A percentile compares a stretch with the other conserved stretches of the same genome.
phyloP scores from a whole-genome alignment of 2,888 invertebrate genomes.

The Drosophila subsilvestris region DNA sequence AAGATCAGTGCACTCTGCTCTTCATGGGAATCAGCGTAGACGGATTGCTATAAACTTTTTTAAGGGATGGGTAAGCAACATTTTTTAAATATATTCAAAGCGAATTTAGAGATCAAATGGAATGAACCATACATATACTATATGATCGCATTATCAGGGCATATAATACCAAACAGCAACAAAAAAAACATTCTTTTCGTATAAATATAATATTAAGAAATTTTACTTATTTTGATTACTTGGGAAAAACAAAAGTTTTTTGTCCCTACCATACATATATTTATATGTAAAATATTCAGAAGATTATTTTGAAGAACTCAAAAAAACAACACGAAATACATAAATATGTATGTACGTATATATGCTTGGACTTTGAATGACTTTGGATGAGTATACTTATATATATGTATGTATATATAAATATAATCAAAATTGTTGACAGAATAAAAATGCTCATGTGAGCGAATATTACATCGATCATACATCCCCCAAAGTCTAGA shows the following conservation, averaged over 20 bases:
- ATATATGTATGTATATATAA: neutral
- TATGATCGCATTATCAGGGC: neutral
- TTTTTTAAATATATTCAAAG: neutral
- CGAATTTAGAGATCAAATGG: neutral
- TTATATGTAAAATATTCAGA: conserved; percentile 11
- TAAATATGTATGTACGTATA: neutral
- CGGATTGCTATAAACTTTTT: conserved; percentile 18
- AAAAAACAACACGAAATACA: conserved; percentile 5
- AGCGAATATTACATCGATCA: neutral
- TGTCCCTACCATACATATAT: neutral
- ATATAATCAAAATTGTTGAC: conserved; percentile 8
- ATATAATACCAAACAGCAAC: conserved; percentile 1
- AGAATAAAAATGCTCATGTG: neutral
- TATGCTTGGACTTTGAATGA: conserved; percentile 24
- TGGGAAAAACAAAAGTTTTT: conserved; percentile 12
- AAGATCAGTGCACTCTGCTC: conserved; percentile 35
- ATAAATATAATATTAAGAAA: conserved; percentile 33
- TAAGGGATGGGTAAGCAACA: conserved; percentile 6
- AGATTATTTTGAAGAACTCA: conserved; percentile 20
- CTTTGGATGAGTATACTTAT: conserved; percentile 8
- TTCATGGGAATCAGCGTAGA: conserved; percentile 32
- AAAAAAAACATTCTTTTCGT: conserved; percentile 7
- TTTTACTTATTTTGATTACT: conserved; percentile 26
- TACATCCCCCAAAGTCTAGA: conserved; percentile 1
- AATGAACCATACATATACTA: neutral